Evolutionary conservation across 2,888 invertebrate genomes (phyloP).

Genomic region (Drosophila atroscutellata): DNA sequence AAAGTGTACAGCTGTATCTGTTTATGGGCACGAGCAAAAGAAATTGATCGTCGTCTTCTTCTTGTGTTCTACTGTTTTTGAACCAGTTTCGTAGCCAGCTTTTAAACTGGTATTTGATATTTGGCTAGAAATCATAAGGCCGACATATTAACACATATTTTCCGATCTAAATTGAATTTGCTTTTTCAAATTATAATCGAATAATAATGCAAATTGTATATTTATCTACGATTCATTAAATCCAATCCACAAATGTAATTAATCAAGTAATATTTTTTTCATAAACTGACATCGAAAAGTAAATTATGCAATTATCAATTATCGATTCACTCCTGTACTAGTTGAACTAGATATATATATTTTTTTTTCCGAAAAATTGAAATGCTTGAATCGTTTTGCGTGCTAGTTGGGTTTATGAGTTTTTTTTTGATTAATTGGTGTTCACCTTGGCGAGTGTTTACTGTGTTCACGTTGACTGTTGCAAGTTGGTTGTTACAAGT

Average conservation of each 20-base stretch:
- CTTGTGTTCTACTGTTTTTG: neutral
- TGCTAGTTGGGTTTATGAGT: neutral
- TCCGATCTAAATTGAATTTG: neutral
- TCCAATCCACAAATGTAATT: neutral
- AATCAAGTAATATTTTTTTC: neutral
- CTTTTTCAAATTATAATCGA: neutral
- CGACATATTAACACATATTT: neutral
- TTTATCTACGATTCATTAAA: neutral
- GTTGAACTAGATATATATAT: neutral
- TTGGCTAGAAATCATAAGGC: neutral
- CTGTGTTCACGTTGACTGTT: neutral
- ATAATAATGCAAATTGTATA: neutral
- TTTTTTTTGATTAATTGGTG: neutral
- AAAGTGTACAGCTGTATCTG: neutral
- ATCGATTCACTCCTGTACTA: neutral
- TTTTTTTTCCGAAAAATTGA: neutral
- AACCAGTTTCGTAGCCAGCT: constrained; percentile 14
- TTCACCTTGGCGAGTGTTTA: neutral
- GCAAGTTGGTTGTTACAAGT: neutral
- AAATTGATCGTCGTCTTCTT: neutral
- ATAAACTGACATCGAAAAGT: neutral
- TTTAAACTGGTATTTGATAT: constrained; percentile 13
- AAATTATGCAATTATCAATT: neutral
- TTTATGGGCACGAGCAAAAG: neutral
- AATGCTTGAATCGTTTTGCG: neutral